These are phyloP conservation scores for Megalops cyprinoides DNA, from an alignment of 2,797 vertebrate genomes.

Conservation along the genomic window DNA sequence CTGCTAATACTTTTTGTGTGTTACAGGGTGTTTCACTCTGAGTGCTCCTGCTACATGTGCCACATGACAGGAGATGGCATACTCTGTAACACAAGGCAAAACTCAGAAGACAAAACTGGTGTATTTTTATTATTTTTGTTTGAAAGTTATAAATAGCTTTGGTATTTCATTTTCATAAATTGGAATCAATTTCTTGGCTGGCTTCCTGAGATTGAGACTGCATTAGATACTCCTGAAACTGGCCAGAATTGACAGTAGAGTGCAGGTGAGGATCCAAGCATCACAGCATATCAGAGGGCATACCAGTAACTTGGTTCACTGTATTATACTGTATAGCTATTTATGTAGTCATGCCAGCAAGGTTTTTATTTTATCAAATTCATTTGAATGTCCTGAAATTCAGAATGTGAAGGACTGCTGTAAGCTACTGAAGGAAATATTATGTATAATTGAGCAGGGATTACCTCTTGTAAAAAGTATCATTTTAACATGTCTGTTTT, in stretches of 20 bases:
- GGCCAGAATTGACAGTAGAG: background rate
- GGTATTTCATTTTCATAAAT: background rate
- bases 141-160: background rate
- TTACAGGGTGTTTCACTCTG: no score
- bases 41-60: no score
- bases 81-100: no score
- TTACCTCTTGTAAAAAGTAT: background rate
- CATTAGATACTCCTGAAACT: background rate
- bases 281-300: background rate
- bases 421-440: constrained; percentile 18
- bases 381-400: background rate
- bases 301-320: background rate
- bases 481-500: background rate
- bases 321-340: constrained; percentile 10
- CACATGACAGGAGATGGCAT: background rate
- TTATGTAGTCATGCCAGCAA: background rate
- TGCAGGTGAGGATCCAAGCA: background rate
- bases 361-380: constrained; percentile 2
- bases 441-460: background rate
- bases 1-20: no score
- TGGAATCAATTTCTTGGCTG: background rate
- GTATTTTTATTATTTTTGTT: background rate
- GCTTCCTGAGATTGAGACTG: background rate
- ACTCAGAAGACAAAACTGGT: background rate
- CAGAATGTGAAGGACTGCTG: constrained; percentile 18